Evolutionary conservation across 2,797 vertebrate species (phyloP).

Genomic region (Sebastes hubbsi): DNA sequence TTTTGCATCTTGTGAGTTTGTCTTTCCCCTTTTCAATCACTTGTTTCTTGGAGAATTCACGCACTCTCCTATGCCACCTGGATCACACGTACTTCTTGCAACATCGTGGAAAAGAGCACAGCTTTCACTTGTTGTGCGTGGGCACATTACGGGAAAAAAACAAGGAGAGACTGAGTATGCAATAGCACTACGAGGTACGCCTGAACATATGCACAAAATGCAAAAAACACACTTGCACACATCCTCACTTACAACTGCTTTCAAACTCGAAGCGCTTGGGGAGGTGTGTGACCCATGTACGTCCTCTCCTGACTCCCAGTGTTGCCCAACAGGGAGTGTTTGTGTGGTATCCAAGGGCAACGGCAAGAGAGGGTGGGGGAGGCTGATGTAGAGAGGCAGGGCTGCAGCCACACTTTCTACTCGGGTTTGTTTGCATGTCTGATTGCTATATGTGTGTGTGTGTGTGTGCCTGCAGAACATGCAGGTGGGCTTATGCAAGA

Average conservation of each 20-base stretch:
- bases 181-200: conserved; percentile 20
- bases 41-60: conserved; percentile 16
- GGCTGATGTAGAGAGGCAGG: conserved; percentile 75
- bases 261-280: conserved; percentile 41
- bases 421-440: conserved; percentile 77
- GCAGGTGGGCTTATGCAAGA: conserved; percentile 69
- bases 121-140: not conserved
- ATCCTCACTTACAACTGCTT: conserved; percentile 46
- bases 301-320: conserved; percentile 82
- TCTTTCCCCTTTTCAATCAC: conserved; percentile 12
- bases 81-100: conserved; percentile 33
- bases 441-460: conserved; percentile 67
- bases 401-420: conserved; percentile 72
- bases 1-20: conserved; percentile 43
- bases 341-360: conserved; percentile 83
- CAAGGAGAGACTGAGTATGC: conserved; percentile 1
- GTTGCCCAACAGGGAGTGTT: conserved; percentile 86
- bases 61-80: conserved; percentile 6
- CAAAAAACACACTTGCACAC: conserved; percentile 20
- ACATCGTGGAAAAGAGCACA: conserved; percentile 15
- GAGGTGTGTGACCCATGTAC: conserved; percentile 75
- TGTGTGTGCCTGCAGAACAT: conserved; percentile 51
- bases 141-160: conserved; percentile 4
- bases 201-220: conserved; percentile 31
- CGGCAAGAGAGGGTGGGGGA: conserved; percentile 74